phyloP scores from a whole-genome alignment of 2,113 vertebrate genomes.

The Pheucticus melanocephalus region DNA sequence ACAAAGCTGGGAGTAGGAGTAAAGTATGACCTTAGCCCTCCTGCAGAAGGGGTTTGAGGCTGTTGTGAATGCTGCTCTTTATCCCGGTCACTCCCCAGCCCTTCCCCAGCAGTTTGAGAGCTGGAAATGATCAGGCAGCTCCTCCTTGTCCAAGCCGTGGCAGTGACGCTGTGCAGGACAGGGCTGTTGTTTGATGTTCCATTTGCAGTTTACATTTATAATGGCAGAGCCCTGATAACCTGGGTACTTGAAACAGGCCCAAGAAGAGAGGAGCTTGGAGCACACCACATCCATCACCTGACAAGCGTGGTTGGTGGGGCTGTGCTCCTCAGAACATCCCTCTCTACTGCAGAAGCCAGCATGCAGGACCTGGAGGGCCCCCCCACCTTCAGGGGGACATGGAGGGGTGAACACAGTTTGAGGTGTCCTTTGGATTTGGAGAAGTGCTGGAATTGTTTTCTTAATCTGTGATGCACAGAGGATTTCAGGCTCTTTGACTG shows the following conservation, averaged over 20 bases:
- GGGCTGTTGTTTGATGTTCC: constrained; percentile 63
- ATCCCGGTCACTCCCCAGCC: constrained; percentile 26
- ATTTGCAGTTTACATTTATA: constrained; percentile 60
- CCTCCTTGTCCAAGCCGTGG: constrained; percentile 1
- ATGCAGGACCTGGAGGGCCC: background rate
- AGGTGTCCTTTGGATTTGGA: background rate
- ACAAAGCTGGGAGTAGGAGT: constrained; percentile 53
- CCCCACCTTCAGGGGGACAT: rapidly evolving
- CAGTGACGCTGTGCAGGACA: constrained; percentile 52
- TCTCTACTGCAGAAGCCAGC: background rate
- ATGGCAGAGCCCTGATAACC: constrained; percentile 19
- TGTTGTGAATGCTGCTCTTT: constrained; percentile 49
- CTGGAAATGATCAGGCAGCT: constrained; percentile 62
- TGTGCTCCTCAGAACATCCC: background rate
- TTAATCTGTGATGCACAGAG: background rate
- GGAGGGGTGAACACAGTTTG: background rate
- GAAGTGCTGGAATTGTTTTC: background rate
- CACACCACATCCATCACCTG: constrained; percentile 49
- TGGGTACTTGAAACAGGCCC: constrained; percentile 30
- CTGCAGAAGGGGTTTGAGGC: constrained; percentile 21
- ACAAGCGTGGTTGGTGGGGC: background rate
- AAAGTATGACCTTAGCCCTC: constrained; percentile 34
- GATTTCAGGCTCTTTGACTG: background rate
- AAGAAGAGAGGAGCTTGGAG: constrained; percentile 3
- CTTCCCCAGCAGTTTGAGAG: constrained; percentile 19